These are phyloP conservation scores for Hydrochoerus hydrochaeris DNA, from an alignment of 2,113 vertebrate genomes.

Conservation along the genomic window DNA sequence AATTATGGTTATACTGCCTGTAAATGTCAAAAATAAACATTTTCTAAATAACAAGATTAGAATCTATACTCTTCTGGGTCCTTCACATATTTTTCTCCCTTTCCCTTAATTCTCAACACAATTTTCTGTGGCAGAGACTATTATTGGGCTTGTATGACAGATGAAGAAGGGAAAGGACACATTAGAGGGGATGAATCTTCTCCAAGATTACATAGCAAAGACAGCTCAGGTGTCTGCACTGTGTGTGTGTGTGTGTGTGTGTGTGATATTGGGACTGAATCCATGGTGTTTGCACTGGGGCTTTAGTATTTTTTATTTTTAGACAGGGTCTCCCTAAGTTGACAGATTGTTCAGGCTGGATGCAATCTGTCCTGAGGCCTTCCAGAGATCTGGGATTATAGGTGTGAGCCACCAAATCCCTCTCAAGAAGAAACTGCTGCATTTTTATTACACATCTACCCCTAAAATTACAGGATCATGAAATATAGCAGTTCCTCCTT, in stretches of 20 bases:
- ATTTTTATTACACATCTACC: background rate
- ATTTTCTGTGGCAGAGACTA: background rate
- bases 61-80: background rate
- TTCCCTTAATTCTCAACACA: background rate
- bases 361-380: background rate
- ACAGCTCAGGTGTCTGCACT: background rate
- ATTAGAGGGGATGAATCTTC: background rate
- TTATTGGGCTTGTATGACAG: background rate
- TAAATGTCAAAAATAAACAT: conserved; percentile 39
- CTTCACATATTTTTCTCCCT: background rate
- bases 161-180: background rate
- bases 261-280: background rate
- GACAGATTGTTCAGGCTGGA: background rate
- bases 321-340: background rate
- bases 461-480: background rate
- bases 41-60: background rate
- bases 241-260: background rate
- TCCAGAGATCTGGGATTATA: background rate
- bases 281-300: background rate
- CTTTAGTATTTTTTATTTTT: background rate
- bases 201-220: background rate
- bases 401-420: background rate
- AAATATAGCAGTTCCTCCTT: background rate
- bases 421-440: background rate
- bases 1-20: background rate